Percentiles rank a stretch among this genome's conserved stretches.
These are phyloP conservation scores for Buceros bicornis DNA, from an alignment of 2,797 vertebrate genomes.

Conservation along the genomic window DNA sequence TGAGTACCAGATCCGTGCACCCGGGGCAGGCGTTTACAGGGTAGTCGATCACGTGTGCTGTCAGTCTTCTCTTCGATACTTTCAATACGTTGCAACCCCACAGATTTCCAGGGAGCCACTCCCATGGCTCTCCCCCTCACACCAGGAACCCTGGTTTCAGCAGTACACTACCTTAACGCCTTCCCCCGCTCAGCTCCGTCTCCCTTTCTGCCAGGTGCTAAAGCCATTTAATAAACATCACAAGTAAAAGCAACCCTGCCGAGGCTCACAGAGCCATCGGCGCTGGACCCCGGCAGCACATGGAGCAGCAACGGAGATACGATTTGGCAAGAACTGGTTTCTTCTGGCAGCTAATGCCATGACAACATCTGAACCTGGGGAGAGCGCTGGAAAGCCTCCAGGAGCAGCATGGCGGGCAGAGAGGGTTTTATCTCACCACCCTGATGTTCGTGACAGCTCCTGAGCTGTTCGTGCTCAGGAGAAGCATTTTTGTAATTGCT, in stretches of 20 bases:
- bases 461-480: neutral
- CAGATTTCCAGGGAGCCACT: neutral
- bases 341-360: neutral
- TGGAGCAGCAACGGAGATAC: neutral
- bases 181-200: neutral
- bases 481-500: neutral
- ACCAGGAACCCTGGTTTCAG: neutral
- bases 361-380: slow-evolving; percentile 27
- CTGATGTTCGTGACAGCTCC: neutral
- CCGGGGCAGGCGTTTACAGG: neutral
- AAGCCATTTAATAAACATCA: neutral
- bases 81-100: rapidly evolving
- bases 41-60: neutral
- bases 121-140: neutral
- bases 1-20: neutral
- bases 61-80: neutral
- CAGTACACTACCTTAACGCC: rapidly evolving
- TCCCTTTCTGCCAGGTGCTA: neutral
- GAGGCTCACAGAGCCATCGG: neutral
- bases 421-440: neutral
- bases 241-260: neutral
- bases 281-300: neutral
- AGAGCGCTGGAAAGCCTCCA: slow-evolving; percentile 24
- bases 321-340: neutral
- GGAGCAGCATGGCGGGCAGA: neutral